Evolutionary conservation across 2,113 vertebrate species (phyloP), one percentile per base, ranked within the genome.

Genomic region (Naja naja): DNA sequence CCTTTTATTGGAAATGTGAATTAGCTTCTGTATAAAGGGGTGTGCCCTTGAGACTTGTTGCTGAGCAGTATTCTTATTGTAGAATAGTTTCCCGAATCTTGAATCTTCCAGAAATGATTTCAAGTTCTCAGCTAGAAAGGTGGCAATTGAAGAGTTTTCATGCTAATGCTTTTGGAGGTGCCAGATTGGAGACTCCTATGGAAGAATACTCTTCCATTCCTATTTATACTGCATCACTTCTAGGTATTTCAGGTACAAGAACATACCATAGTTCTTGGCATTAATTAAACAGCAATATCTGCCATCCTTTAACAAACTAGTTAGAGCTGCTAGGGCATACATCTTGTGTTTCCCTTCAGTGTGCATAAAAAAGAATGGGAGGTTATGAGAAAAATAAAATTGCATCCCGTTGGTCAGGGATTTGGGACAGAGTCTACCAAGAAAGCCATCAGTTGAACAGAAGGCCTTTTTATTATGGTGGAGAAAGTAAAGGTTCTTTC

Each of bases 1-100:
- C 86, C 10, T 94, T 93, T 94, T 94, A 64, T 88, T 30, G 69
- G 91, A 91, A 93, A 89, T 56, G 85, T 47, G 93, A 92, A 91
- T 95, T 91, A 92, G 93, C 94, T 94, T 93, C 92, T 22, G 92
- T 87, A 39, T 60, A 18, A 1, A 52, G 88, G 56, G 55, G 69
- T 43, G 8, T 52, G 2, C 93, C 95, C 39, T 20, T 86, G 85
- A 89, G 81, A 91, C 23, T 81, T 23, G 5, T 54, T 89, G 56
- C 89, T 30, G 25, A 88, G 10, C 8, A 39, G 81, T 7, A 20
- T 45, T 81, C 60, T 54, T 64, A 89, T 5, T 10, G 49, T 5
- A 54, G 74, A 92, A 30, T 18, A 22, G 18, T 81, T 43, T 43
- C 34, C 74, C 34, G 34, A 81, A 81, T 22, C 18, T 39, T 3